These are phyloP conservation scores for Globodera rostochiensis DNA, from an alignment of 1,140 invertebrate species.

Conservation along the genomic window DNA sequence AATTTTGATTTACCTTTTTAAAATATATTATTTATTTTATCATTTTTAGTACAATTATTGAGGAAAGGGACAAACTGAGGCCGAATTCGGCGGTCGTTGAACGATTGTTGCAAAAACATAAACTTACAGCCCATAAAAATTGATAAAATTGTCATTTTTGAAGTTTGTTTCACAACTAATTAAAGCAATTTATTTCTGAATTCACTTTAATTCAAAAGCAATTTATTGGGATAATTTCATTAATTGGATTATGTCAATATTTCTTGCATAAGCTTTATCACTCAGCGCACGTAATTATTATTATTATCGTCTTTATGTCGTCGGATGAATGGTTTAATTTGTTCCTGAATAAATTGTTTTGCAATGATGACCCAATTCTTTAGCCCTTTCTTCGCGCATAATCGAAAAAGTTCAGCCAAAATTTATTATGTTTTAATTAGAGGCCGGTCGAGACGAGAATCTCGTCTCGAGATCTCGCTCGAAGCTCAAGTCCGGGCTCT, in stretches of 20 bases:
- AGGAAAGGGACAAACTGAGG: slow-evolving; percentile 38
- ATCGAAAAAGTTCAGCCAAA: background rate
- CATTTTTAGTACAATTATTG: slow-evolving; percentile 43
- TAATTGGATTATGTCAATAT: background rate
- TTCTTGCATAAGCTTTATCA: background rate
- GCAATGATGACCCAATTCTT: slow-evolving; percentile 14
- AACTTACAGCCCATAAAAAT: slow-evolving; percentile 8
- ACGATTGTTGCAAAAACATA: slow-evolving; percentile 41
- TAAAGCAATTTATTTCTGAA: background rate
- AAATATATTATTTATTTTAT: slow-evolving; percentile 23
- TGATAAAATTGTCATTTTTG: background rate
- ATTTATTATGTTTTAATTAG: slow-evolving; percentile 14
- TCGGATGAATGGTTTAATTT: background rate
- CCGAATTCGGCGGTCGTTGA: slow-evolving; percentile 39
- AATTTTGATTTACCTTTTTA: background rate
- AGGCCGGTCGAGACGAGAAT: too few species aligned
- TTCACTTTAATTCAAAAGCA: background rate
- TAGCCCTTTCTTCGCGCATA: slow-evolving; percentile 9
- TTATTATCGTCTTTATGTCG: too few species aligned
- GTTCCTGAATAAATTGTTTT: too few species aligned
- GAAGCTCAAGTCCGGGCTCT: too few species aligned
- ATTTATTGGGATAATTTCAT: background rate
- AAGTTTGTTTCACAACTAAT: background rate
- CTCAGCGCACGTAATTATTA: too few species aligned
- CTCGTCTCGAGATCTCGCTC: too few species aligned